phyloP scores from a whole-genome alignment of 2,888 invertebrate species.

The Drosophila leonis region DNA sequence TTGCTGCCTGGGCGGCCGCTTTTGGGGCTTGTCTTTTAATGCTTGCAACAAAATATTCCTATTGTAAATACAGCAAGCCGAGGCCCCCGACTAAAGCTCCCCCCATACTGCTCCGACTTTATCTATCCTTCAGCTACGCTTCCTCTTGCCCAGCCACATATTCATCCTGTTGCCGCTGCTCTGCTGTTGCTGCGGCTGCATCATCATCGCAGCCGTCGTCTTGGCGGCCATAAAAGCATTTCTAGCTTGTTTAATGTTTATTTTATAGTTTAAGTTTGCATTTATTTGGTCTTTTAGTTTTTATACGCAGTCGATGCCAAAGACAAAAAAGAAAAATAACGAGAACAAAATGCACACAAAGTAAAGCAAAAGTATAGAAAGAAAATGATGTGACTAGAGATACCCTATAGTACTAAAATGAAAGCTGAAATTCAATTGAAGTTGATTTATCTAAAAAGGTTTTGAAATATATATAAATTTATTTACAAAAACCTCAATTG shows the following conservation, averaged over 20 bases:
- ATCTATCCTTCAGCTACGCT: conserved; percentile 23
- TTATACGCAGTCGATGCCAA: conserved; percentile 63
- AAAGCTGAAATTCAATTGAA: not conserved
- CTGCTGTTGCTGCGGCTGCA: not conserved
- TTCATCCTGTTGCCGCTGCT: conserved; percentile 8
- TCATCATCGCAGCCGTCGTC: conserved; percentile 52
- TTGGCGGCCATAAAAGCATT: conserved; percentile 80
- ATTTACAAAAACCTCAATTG: not conserved
- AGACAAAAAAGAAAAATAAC: conserved; percentile 20
- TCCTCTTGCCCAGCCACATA: not conserved
- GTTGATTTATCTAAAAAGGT: no score
- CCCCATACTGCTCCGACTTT: not conserved
- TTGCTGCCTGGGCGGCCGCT: conserved; percentile 36
- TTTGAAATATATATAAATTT: not conserved
- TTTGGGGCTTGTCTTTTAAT: conserved; percentile 40
- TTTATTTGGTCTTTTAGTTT: conserved; percentile 81
- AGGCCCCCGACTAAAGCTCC: conserved; percentile 8
- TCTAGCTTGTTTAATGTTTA: conserved; percentile 82
- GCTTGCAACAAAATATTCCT: conserved; percentile 62
- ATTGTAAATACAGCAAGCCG: conserved; percentile 47
- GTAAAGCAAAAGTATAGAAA: conserved; percentile 10
- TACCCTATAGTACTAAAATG: not conserved
- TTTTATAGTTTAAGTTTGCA: conserved; percentile 83
- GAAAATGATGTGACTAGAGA: not conserved
- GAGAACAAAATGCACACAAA: conserved; percentile 41